Percentiles rank a stretch among this genome's conserved stretches.
phyloP scores from a whole-genome alignment of 2,797 vertebrate genomes.

The Australoheros facetus region DNA sequence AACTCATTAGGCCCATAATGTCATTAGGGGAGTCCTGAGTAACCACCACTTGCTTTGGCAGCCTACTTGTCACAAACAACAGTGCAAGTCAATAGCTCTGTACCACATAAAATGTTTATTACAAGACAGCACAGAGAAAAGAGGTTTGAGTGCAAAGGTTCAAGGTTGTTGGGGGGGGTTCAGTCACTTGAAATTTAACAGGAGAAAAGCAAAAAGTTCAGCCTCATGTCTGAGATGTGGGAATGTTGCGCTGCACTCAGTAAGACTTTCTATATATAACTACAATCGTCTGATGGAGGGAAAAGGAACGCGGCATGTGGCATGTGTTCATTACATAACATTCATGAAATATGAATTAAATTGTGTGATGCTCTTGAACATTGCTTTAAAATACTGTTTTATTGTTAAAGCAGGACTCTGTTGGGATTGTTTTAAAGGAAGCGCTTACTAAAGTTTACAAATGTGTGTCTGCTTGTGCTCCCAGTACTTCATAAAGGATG shows the following conservation, averaged over 20 bases:
- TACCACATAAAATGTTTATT: constrained; percentile 19
- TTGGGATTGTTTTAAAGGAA: not conserved
- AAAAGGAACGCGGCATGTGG: not conserved
- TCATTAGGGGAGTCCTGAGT: constrained; percentile 78
- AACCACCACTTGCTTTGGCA: constrained; percentile 69
- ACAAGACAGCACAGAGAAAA: not conserved
- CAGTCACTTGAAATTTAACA: constrained; percentile 1
- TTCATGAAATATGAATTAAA: not conserved
- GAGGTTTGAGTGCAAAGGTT: not conserved
- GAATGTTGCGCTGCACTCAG: not conserved
- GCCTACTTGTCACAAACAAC: constrained; percentile 61
- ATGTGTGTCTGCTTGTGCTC: not conserved
- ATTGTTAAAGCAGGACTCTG: not conserved
- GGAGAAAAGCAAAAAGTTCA: constrained; percentile 6
- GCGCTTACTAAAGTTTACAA: not conserved
- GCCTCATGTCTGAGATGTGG: not conserved
- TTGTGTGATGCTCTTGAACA: not conserved
- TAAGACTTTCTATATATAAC: not conserved
- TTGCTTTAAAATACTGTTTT: not conserved
- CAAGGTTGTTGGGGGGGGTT: not conserved
- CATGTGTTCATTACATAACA: not conserved
- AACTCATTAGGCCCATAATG: constrained; percentile 85
- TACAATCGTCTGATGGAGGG: not conserved
- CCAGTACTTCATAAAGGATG: not conserved
- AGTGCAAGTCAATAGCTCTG: constrained; percentile 30